Base-by-base conservation (phyloP, 2,797 vertebrate species). In the Poeciliopsis presidionis region DNA sequence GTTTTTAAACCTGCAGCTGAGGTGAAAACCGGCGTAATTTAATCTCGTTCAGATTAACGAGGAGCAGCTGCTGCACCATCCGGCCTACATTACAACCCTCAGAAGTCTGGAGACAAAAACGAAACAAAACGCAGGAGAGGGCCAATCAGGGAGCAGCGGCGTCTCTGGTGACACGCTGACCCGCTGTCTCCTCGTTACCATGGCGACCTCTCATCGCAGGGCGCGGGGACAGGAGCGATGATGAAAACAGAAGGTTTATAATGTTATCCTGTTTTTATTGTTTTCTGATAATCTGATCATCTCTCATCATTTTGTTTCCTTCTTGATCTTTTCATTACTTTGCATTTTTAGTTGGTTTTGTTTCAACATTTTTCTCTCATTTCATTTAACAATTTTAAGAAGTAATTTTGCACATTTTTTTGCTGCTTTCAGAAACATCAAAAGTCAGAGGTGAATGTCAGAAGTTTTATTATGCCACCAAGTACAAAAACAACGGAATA, bases 81-180 rank as follows among this genome's bases (percentile, higher is more conserved):
- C 71, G 74, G 85, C 93, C 88, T 85, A 91, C 76, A 86, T 90
- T 81, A 86, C 73, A 77, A 72, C 39, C 67, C 76, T 82, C 77
- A 78, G 33, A 83, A 80, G 83, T 82, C 85, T 88, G 76, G 79
- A 73, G 81, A 36, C 79, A 47, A 76, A 51, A 74, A 39, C 18
- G 41, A 70, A 28, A 16, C 67, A 14, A 70, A n/a, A 70, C 25
- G 13, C 25, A 73, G 79, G 83, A 74, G 78, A 33, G 49, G 83
- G 87, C 94, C 92, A 95, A 94, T 95, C 89, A 88, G 86, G 78
- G 86, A 77, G 72, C 74, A 81, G 78, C 33, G 74, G 84, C 85
- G 88, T 95, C 94, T 87, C 92, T 46, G 47, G 92, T 91, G 95
- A 93, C 93, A 90, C 7, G 86, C 87, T 95, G 94, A 95, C 94